Evolutionary conservation across 2,888 invertebrate genomes (phyloP).

Genomic region (Brassicogethes aeneus): DNA sequence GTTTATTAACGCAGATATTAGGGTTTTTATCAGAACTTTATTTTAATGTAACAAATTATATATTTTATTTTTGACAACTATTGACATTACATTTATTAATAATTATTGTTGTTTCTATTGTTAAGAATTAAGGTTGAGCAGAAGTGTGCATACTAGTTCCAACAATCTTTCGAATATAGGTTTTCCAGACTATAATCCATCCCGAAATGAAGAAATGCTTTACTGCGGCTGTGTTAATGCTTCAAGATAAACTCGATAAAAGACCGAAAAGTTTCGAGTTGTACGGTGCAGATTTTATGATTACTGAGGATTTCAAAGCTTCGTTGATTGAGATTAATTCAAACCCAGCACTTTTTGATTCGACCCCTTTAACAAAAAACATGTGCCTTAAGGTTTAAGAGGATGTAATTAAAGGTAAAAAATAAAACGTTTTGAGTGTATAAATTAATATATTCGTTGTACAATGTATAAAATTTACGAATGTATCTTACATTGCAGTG

Average conservation of each 20-base stretch:
- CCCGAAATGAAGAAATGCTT: slow-evolving; percentile 80
- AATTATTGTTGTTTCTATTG: too few species aligned
- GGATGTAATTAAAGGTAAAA: slow-evolving; percentile 86
- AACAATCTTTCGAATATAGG: slow-evolving; percentile 48
- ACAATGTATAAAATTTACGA: too few species aligned
- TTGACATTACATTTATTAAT: too few species aligned
- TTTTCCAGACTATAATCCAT: slow-evolving; percentile 69
- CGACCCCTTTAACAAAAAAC: slow-evolving; percentile 73
- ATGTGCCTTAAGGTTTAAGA: slow-evolving; percentile 74
- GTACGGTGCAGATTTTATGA: slow-evolving; percentile 88
- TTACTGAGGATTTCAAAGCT: slow-evolving; percentile 74
- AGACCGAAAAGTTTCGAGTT: slow-evolving; percentile 75
- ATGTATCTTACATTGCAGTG: too few species aligned
- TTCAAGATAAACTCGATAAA: slow-evolving; percentile 61
- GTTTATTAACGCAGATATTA: too few species aligned
- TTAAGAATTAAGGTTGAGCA: too few species aligned
- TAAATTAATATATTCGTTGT: too few species aligned
- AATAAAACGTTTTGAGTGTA: too few species aligned
- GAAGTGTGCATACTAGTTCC: too few species aligned
- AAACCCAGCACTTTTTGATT: slow-evolving; percentile 72
- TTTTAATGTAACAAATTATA: too few species aligned
- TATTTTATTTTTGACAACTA: too few species aligned
- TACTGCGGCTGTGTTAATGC: slow-evolving; percentile 68
- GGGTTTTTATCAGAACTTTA: too few species aligned
- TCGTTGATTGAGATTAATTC: slow-evolving; percentile 93